These are phyloP conservation scores for Empis livida DNA, from an alignment of 2,888 invertebrate genomes.

Conservation along the genomic window DNA sequence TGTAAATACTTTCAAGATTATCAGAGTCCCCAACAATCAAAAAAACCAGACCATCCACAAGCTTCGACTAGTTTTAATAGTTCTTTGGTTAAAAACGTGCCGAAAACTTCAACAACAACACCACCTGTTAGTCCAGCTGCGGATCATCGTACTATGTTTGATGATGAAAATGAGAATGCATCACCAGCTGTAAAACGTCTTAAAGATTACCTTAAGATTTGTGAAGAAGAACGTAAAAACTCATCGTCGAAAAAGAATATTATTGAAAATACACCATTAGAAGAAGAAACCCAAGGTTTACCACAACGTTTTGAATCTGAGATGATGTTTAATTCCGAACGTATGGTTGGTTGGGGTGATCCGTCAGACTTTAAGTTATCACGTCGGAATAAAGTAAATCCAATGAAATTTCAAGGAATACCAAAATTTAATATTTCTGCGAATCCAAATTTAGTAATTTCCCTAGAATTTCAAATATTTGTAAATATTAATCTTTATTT, in stretches of 20 bases:
- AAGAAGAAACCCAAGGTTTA: constrained; percentile 1
- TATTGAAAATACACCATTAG: constrained; percentile 5
- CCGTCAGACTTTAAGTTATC: constrained; percentile 29
- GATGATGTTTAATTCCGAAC: constrained; percentile 31
- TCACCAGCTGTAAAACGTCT: constrained; percentile 27
- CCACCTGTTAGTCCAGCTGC: not conserved
- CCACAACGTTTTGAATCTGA: constrained; percentile 6
- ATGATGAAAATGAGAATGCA: constrained; percentile 10
- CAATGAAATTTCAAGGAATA: constrained; percentile 23
- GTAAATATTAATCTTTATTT: not conserved
- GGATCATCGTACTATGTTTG: not conserved
- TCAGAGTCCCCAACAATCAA: not conserved
- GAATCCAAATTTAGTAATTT: constrained; percentile 16
- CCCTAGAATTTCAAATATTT: not conserved
- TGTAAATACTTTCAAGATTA: not conserved
- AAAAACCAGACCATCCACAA: too few relatives aligned
- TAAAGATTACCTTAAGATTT: constrained; percentile 28
- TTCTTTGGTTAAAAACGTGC: constrained; percentile 15
- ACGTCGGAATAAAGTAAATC: constrained; percentile 16
- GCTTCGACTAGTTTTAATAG: too few relatives aligned
- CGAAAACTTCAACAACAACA: constrained; percentile 28
- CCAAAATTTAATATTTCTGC: constrained; percentile 31
- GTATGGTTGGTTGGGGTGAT: constrained; percentile 64
- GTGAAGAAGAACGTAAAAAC: constrained; percentile 24
- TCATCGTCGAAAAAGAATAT: constrained; percentile 13